Conservation (phyloP, 2,888 invertebrate species). For the Thalpophila matura region DNA sequence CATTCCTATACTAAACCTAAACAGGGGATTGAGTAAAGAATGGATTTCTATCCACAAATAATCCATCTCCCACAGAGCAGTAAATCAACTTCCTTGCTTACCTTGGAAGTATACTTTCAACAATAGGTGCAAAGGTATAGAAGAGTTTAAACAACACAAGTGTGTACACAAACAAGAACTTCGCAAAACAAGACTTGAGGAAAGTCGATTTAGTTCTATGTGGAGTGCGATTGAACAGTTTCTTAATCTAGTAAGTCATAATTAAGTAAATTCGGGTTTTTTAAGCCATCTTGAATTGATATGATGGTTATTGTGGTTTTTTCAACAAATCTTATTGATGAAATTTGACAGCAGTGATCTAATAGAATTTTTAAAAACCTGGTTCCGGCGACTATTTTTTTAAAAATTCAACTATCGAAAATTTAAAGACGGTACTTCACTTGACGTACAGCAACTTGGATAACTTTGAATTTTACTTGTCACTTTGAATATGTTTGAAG, state of each 20-base stretch:
- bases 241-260: neutral
- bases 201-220: slow-evolving; percentile 11
- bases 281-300: too few species aligned
- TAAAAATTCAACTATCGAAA: too few species aligned
- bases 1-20: neutral
- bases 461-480: too few species aligned
- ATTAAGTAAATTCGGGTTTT: too few species aligned
- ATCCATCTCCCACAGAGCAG: slow-evolving; percentile 20
- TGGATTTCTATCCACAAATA: neutral
- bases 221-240: neutral
- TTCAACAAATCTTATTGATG: too few species aligned
- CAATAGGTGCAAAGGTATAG: slow-evolving; percentile 36
- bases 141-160: slow-evolving; percentile 39
- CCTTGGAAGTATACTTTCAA: slow-evolving; percentile 22
- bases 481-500: too few species aligned
- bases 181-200: neutral
- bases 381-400: too few species aligned
- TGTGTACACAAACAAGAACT: slow-evolving; percentile 31
- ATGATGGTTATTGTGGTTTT: too few species aligned
- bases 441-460: too few species aligned
- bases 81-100: slow-evolving; percentile 43
- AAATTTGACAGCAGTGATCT: too few species aligned
- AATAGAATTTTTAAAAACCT: too few species aligned
- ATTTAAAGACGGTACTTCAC: too few species aligned
- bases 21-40: slow-evolving; percentile 6